Evolutionary conservation across 2,888 invertebrate species (phyloP).

Genomic region (Ypsolopha sequella): DNA sequence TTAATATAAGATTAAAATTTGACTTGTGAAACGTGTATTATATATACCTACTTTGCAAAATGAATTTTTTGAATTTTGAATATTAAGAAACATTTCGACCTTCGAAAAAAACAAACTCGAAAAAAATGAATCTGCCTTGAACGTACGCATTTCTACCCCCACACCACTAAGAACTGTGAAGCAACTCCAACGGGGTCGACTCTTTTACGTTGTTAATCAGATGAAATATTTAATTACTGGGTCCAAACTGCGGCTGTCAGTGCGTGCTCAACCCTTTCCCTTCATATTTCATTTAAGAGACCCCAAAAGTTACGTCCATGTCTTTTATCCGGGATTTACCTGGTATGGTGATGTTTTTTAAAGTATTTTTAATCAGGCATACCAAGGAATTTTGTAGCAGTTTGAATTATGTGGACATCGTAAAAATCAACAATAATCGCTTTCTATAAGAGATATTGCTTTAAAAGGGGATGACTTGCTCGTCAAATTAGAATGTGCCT

Average conservation of each 20-base stretch:
- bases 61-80: no score
- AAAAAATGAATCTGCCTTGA: no score
- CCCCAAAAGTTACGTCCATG: slow-evolving; percentile 2
- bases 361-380: no score
- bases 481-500: background rate
- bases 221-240: slow-evolving; percentile 65
- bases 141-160: background rate
- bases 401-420: no score
- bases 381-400: no score
- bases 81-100: no score
- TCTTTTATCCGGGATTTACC: background rate
- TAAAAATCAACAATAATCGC: no score
- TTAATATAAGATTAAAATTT: no score
- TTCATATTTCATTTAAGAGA: slow-evolving; percentile 23
- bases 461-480: background rate
- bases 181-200: slow-evolving; percentile 23
- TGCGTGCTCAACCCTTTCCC: slow-evolving; percentile 19
- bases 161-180: slow-evolving; percentile 31
- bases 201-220: slow-evolving; percentile 62
- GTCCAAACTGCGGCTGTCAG: slow-evolving; percentile 37
- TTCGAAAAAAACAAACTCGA: no score
- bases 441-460: background rate
- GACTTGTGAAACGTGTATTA: no score
- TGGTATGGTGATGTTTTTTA: no score
- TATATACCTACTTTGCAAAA: no score